Conservation (phyloP, 2,113 vertebrate species). For the Erpornis zantholeuca region DNA sequence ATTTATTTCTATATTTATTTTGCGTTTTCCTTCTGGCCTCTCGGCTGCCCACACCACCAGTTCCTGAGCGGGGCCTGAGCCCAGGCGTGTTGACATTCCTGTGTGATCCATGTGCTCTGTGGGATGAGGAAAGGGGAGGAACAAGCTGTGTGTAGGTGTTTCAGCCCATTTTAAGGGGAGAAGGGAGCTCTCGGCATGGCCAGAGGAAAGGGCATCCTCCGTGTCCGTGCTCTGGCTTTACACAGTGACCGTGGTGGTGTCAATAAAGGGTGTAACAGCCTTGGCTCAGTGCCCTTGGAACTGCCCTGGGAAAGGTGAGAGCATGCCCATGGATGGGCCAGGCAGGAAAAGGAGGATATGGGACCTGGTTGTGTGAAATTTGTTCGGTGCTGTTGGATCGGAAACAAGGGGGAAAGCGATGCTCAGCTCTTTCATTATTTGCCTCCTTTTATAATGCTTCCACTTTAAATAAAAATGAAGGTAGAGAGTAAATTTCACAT, state of each 20-base stretch:
- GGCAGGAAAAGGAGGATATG: fast-evolving
- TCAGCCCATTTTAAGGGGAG: fast-evolving
- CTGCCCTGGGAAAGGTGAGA: background rate
- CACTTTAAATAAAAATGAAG: background rate
- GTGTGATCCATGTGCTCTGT: fast-evolving
- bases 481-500: background rate
- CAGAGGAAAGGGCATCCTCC: background rate
- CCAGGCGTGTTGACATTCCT: fast-evolving
- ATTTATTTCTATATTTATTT: background rate
- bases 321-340: fast-evolving
- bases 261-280: background rate
- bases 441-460: background rate
- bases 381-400: background rate
- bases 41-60: fast-evolving
- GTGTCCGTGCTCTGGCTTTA: fast-evolving
- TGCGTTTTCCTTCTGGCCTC: background rate
- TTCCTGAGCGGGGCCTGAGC: background rate
- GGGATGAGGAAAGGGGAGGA: fast-evolving
- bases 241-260: fast-evolving
- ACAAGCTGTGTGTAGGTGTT: background rate
- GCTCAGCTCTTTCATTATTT: background rate
- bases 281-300: fast-evolving
- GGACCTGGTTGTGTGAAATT: background rate
- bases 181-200: fast-evolving
- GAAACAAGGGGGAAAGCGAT: background rate